Evolutionary conservation across 2,113 vertebrate genomes (phyloP).

Genomic region (Clarias gariepinus): DNA sequence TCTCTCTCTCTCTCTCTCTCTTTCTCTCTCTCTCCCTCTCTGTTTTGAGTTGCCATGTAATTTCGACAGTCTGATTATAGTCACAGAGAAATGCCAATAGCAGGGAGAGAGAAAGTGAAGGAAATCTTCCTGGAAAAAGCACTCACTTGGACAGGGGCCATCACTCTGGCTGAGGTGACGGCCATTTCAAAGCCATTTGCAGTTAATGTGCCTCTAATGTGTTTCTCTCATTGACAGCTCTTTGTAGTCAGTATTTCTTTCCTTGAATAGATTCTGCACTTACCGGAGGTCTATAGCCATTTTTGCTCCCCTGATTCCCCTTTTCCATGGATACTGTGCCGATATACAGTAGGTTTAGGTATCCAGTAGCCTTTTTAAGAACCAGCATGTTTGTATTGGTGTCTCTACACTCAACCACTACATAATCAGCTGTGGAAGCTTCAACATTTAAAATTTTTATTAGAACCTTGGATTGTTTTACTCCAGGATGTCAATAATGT

Average conservation of each 20-base stretch:
- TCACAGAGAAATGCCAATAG: conserved; percentile 52
- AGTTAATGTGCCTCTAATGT: conserved; percentile 68
- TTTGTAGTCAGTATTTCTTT: conserved; percentile 16
- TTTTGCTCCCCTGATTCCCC: background rate
- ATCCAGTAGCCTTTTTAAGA: background rate
- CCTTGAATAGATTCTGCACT: conserved; percentile 18
- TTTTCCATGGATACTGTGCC: background rate
- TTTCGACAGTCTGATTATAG: conserved; percentile 58
- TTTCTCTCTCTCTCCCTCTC: conserved; percentile 9
- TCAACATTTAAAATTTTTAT: background rate
- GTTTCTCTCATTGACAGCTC: conserved; percentile 55
- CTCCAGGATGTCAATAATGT: background rate
- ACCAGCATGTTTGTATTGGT: background rate
- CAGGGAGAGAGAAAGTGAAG: conserved; percentile 34
- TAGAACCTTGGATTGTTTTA: background rate
- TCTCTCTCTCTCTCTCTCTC: conserved; percentile 19
- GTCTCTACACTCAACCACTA: background rate
- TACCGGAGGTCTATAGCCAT: background rate
- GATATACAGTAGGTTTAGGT: background rate
- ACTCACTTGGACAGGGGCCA: conserved; percentile 62
- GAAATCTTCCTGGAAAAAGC: conserved; percentile 44
- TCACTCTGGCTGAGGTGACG: conserved; percentile 58
- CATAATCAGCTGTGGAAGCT: background rate
- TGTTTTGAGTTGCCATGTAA: conserved; percentile 52
- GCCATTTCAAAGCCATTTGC: conserved; percentile 68